A percentile compares a stretch with the other conserved stretches of the same genome.
phyloP scores from a whole-genome alignment of 1,140 invertebrate genomes.

The Potamilus streckersoni region DNA sequence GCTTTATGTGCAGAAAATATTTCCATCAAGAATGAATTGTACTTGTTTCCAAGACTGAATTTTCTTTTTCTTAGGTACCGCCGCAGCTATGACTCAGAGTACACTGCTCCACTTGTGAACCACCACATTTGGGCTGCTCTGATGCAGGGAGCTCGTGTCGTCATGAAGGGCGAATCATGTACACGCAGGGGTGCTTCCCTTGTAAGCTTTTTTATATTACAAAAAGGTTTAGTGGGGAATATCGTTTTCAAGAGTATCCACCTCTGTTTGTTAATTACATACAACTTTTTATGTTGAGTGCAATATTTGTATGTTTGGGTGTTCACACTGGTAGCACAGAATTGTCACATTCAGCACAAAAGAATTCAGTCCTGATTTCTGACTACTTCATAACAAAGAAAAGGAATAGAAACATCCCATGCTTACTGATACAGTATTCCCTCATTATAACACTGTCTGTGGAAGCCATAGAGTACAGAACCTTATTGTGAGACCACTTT shows the following conservation, averaged over 20 bases:
- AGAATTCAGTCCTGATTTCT: background rate
- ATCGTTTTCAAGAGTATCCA: background rate
- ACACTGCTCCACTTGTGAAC: slow-evolving; percentile 65
- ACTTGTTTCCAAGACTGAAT: too few species aligned
- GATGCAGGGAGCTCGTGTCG: slow-evolving; percentile 53
- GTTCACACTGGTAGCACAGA: background rate
- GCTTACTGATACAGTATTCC: background rate
- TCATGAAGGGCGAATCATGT: slow-evolving; percentile 65
- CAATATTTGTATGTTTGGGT: too few species aligned
- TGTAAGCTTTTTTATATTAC: slow-evolving; percentile 29
- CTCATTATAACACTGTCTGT: too few species aligned
- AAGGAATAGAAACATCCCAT: background rate
- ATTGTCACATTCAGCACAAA: background rate
- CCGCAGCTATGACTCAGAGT: slow-evolving; percentile 68
- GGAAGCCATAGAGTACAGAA: too few species aligned
- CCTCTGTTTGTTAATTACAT: background rate
- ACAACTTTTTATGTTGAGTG: too few species aligned
- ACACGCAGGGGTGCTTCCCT: slow-evolving; percentile 63
- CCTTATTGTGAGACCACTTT: too few species aligned
- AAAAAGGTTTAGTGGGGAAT: background rate
- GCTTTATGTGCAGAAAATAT: too few species aligned
- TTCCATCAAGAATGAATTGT: too few species aligned
- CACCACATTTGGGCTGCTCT: slow-evolving; percentile 68
- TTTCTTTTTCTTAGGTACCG: slow-evolving; percentile 58
- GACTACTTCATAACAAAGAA: background rate